Evolutionary conservation across 2,888 invertebrate species (phyloP), one percentile per base, ranked within the genome.

Genomic region (Mimachlamys varia): DNA sequence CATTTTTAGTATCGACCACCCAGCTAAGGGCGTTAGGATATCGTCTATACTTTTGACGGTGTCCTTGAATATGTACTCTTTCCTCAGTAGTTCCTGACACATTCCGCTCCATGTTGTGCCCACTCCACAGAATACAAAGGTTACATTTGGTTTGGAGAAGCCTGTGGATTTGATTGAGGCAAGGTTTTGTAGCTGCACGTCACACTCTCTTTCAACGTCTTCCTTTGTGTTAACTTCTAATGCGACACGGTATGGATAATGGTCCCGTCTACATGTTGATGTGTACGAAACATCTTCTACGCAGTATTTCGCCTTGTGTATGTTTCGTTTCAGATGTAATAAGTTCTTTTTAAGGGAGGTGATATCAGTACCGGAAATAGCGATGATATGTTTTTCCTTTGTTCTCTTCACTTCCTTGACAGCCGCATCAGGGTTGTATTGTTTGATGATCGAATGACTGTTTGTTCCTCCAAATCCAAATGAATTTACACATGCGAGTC

Each of bases 381-480:
- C 87, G 12, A 53, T 27, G 12, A 37, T 88, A 38, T 44, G 58
- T 19, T 88, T 88, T 50, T 22, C 55, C 33, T 49, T 49, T 33
- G 19, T 38, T 13, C n/a, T 37, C 4, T 12, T 38, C 2, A 27
- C 12, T 19, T 37, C 17, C 22, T 44, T 50, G 10, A 88, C n/a
- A 27, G 12, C 13, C 38, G 2, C 3, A 15, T 88, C 22, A 49
- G 7, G 44, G n/a, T n/a, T n/a, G n/a, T 58, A 62, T 37, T 92
- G 62, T 22, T 89, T 58, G 1, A 95, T n/a, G 33, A 94, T 89
- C 17, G 92, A 92, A 91, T 95, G 95, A 5, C 89, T 37, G 58
- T 95, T 95, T 33, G 93, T 94, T 33, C 95, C 95, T 12, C 95
- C 94, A 90, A 94, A 94, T 0, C 95, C 94, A 90, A 94, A 95